A percentile compares a stretch with the other conserved stretches of the same genome.
Conservation (phyloP, 2,113 vertebrate species). For the Calyptommatus sinebrachiatus region DNA sequence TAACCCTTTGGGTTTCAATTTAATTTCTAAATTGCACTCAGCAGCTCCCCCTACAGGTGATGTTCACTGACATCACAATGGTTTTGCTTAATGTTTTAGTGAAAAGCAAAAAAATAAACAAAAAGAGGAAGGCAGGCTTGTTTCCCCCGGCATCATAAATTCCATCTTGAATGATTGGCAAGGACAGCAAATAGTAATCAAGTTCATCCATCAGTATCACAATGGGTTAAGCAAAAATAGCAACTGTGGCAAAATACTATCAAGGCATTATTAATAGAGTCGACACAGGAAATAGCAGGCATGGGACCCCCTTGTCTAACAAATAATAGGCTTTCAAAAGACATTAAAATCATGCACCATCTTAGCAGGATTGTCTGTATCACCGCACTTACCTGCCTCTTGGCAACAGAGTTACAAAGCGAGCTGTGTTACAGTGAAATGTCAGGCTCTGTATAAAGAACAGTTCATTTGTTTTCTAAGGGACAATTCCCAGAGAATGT, state of each 20-base stretch:
- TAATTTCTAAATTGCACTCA: constrained; percentile 33
- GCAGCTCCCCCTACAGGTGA: constrained; percentile 23
- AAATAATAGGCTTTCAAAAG: constrained; percentile 67
- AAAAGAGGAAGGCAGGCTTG: neutral
- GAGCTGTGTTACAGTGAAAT: constrained; percentile 68
- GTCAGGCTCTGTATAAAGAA: constrained; percentile 70
- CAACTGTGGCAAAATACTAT: constrained; percentile 38
- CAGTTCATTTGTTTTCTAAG: constrained; percentile 74
- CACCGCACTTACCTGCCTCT: constrained; percentile 61
- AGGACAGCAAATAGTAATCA: neutral
- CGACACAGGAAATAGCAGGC: constrained; percentile 60
- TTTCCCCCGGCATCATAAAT: constrained; percentile 14
- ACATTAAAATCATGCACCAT: constrained; percentile 66
- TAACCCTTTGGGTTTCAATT: constrained; percentile 43
- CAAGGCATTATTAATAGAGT: constrained; percentile 56
- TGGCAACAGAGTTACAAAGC: constrained; percentile 66
- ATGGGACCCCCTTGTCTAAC: constrained; percentile 50
- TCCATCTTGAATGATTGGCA: constrained; percentile 22
- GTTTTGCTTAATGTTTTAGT: neutral
- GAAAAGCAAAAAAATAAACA: neutral
- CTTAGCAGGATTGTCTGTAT: constrained; percentile 56
- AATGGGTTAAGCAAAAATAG: constrained; percentile 51
- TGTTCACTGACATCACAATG: constrained; percentile 21
- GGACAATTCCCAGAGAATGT: constrained; percentile 70
- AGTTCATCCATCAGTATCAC: constrained; percentile 13